Evolutionary conservation across 1,140 invertebrate genomes (phyloP), one percentile per base, ranked within the genome.

Genomic region (Bursaphelenchus mucronatus): DNA sequence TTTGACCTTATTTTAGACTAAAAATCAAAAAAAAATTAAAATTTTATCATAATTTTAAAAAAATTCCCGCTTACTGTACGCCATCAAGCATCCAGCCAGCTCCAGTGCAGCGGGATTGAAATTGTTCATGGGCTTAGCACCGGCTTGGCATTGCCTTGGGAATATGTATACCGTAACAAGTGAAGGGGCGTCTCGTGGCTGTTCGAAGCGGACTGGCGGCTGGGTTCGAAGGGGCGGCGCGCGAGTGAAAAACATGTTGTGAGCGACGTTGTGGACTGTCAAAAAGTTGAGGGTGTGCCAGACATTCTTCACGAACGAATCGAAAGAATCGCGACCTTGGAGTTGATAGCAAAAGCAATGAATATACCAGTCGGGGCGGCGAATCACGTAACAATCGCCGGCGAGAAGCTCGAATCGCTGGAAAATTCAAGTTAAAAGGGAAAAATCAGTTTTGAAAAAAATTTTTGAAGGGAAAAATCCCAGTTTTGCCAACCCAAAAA

Each of bases 91-190:
- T 40, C 76, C 76, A 8, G 76, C 76, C 30, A 79, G 59, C 57
- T 79, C 76, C 40, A 78, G 55, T 6, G 79, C 73, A 10, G 76
- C 76, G 7, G 76, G 76, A 71, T 72, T 80, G 65, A 77, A 77
- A 46, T 77, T 80, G 0, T 64, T 77, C 11, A 70, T 57, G 5
- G 75, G 75, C 49, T 77, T 77, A 4, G 75, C 76, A n/a, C 74
- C 74, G 21, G 67, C 73, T 19, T 73, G 69, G 50, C 63, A 61
- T 46, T 56, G 45, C 54, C 77, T 58, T 43, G 77, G 77, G 51
- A 81, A 79, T n/a, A 79, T 49, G 62, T 79, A 79, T n/a, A 62
- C 61, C 19, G 77, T 79, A n/a, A 79, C 74, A n/a, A 76, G 63
- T 58, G 55, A 59, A 7, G 76, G 74, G 30, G 49, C 39, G 11